phyloP scores from a whole-genome alignment of 37 sponge, comb jelly and placozoan species.

The Chondrosia reniformis region DNA sequence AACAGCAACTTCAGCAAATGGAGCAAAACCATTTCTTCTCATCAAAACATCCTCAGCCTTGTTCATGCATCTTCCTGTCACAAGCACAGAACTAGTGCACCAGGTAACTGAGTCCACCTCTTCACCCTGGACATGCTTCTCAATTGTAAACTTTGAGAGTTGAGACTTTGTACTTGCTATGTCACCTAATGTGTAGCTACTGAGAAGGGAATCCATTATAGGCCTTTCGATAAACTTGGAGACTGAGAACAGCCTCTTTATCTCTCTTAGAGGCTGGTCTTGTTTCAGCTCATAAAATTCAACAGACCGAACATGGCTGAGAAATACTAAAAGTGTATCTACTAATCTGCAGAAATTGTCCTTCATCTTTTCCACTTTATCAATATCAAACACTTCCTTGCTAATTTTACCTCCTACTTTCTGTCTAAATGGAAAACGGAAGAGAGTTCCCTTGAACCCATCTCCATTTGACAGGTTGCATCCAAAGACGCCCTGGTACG shows the following conservation, averaged over 20 bases:
- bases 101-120: not conserved
- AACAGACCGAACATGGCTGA: constrained; percentile 39
- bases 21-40: constrained; percentile 21
- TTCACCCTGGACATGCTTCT: not conserved
- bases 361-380: constrained; percentile 24
- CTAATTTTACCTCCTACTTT: not conserved
- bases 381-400: not conserved
- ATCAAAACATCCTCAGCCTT: not conserved
- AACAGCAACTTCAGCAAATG: constrained; percentile 43
- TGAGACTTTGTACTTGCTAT: not conserved
- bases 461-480: not conserved
- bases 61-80: not conserved
- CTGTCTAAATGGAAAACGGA: constrained; percentile 69
- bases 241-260: constrained; percentile 1
- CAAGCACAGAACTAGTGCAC: constrained; percentile 28
- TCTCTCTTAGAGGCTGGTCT: not conserved
- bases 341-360: constrained; percentile 19
- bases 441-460: constrained; percentile 68
- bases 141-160: not conserved
- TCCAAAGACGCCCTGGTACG: constrained; percentile 38
- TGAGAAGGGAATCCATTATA: not conserved
- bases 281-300: constrained; percentile 36
- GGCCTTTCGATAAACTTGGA: not conserved
- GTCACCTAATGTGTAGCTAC: not conserved
- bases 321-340: constrained; percentile 50